Base-by-base conservation (phyloP, 1,140 invertebrate species). In the Varroa destructor region DNA sequence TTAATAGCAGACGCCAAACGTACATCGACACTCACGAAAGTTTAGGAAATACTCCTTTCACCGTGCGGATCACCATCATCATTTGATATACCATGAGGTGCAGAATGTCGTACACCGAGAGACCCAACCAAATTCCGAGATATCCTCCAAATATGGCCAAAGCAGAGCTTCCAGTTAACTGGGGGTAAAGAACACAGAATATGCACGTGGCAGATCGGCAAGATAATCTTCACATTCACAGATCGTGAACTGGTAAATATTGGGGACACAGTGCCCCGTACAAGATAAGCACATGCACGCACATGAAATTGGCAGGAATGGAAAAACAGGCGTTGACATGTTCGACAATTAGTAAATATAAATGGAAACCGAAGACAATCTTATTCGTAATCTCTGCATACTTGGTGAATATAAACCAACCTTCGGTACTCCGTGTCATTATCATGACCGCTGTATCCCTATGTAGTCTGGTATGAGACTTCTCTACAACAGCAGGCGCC, bases 91-190 rank as follows among this genome's bases (percentile, higher is more conserved):
- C 61, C 61, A 40, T 40, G 12, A 40, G 40, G 37, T 37, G 61
- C 12, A 67, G 61, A 37, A 67, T 67, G 61, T 40, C 40, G 61
- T 67, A 46, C 12, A 67, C 40, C 12, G 61, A 67, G 46, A 25
- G 61, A 37, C 61, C 61, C 1, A 67, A 37, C 61, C 61, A 67
- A 67, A 67, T 67, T 1, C 61, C 61, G 61, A 67, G 61, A 67
- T 67, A 67, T 67, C 61, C 61, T 2, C 61, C 61, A 46, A 67
- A 67, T 40, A 67, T 67, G 61, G 61, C 61, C 61, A 67, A 40
- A 2, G 61, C 61, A n/a, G 40, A 43, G 61, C 40, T 67, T 14
- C 14, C 37, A 25, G 61, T 67, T n/a, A 67, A 37, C 36, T 67
- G 61, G 2, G 25, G 61, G 61, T 43, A 67, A 12, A 4, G 61